Evolutionary conservation across 2,113 vertebrate genomes (phyloP), one percentile per base, ranked within the genome.

Genomic region (Paraplagusia blochii): DNA sequence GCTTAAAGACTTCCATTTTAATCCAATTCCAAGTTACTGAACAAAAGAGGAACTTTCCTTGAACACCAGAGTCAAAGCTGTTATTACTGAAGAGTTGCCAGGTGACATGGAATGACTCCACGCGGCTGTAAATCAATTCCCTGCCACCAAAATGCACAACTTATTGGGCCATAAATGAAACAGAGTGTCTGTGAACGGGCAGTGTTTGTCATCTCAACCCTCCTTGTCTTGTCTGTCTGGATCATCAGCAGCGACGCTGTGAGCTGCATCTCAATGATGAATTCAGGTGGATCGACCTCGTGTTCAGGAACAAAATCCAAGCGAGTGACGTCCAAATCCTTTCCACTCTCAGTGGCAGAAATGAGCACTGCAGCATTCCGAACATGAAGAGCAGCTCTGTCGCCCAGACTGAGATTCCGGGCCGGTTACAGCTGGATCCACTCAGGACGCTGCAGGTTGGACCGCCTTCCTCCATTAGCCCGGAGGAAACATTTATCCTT

Each of bases 271-370:
- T 72, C 76, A 75, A 79, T 79, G 76, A 84, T 66, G 17, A 44
- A 81, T 82, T 81, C 52, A 78, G 67, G 63, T 77, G 72, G 69
- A 68, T 18, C 44, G 63, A 70, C 67, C 77, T 66, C 11, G 53
- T 52, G 70, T 80, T 79, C 88, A 52, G 74, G 40, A 72, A 72
- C 64, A 56, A 74, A 73, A 77, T 81, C 69, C 74, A 61, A 58
- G 53, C 73, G 67, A 79, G 81, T 82, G 83, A 83, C 60, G 72
- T 77, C 69, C 64, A 70, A 80, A 76, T 80, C 67, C 69, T 69
- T 49, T 59, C 51, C 36, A 13, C 38, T 81, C 65, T 60, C 16
- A n/a, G 16, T 8, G 4, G 52, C 58, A 52, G 40, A 80, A 76
- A 87, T 72, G 67, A 84, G 75, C 63, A 29, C 6, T 19, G 59